phyloP scores from a whole-genome alignment of 2,888 invertebrate species.

The Colletes collaris region DNA sequence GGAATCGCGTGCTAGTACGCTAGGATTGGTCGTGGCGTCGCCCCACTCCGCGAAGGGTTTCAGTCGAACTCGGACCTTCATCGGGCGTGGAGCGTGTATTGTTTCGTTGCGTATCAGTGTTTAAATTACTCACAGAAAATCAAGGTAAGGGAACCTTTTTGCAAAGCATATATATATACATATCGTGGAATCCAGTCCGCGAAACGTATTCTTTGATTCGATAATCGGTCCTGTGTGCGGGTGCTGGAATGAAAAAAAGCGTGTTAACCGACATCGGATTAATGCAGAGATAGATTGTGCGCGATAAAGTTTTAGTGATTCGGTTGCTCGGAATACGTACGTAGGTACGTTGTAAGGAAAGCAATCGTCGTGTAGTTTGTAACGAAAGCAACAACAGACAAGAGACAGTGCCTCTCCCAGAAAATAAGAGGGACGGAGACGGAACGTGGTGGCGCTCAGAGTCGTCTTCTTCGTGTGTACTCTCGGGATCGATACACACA shows the following conservation, averaged over 20 bases:
- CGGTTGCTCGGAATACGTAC: slow-evolving; percentile 12
- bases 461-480: slow-evolving; percentile 74
- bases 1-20: slow-evolving; percentile 45
- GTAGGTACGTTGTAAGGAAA: neutral
- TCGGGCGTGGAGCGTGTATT: slow-evolving; percentile 66
- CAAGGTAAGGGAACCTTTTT: slow-evolving; percentile 70
- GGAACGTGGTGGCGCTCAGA: slow-evolving; percentile 74
- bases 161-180: neutral
- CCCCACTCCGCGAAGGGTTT: slow-evolving; percentile 53
- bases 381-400: slow-evolving; percentile 52
- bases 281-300: neutral
- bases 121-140: slow-evolving; percentile 69
- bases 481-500: slow-evolving; percentile 79
- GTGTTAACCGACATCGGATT: slow-evolving; percentile 1
- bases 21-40: slow-evolving; percentile 58
- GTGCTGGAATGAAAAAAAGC: neutral
- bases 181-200: neutral
- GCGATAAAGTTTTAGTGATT: slow-evolving; percentile 22
- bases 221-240: neutral
- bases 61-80: slow-evolving; percentile 78
- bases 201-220: neutral
- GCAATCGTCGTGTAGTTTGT: slow-evolving; percentile 36
- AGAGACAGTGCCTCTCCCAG: slow-evolving; percentile 67
- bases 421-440: slow-evolving; percentile 54
- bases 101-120: slow-evolving; percentile 65